These are phyloP conservation scores for Philhelius pedissequus DNA, from an alignment of 2,888 invertebrate species.

Conservation along the genomic window DNA sequence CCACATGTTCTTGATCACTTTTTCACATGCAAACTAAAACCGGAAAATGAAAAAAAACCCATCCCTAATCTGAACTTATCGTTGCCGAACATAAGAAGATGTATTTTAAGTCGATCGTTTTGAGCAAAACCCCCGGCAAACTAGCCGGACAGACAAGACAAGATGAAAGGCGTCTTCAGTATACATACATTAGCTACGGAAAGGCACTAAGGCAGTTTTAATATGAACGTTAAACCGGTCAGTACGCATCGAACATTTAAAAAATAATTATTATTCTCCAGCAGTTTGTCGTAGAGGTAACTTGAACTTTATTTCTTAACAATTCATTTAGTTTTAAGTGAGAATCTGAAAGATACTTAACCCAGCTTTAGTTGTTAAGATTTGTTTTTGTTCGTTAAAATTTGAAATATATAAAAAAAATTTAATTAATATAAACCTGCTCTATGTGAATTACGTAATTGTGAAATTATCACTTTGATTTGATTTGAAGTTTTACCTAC, in stretches of 20 bases:
- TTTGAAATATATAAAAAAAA: neutral
- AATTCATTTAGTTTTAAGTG: slow-evolving; percentile 10
- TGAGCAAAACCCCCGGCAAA: slow-evolving; percentile 27
- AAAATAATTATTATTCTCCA: neutral
- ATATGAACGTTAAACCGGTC: slow-evolving; percentile 57
- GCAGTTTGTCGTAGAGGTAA: slow-evolving; percentile 21
- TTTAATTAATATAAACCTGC: neutral
- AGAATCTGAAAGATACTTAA: neutral
- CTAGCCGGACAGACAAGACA: slow-evolving; percentile 15
- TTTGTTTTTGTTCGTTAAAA: neutral
- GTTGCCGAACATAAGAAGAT: slow-evolving; percentile 2
- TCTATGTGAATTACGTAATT: slow-evolving; percentile 24
- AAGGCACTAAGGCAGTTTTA: too few species aligned
- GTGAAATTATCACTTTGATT: neutral
- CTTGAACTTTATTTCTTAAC: slow-evolving; percentile 5
- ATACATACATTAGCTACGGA: neutral
- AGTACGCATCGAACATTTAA: slow-evolving; percentile 42
- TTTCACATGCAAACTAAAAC: neutral
- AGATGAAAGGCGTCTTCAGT: slow-evolving; percentile 44
- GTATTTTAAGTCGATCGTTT: neutral
- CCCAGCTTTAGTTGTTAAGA: neutral
- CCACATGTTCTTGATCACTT: neutral
- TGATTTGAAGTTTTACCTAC: neutral
- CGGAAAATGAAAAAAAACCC: slow-evolving; percentile 16
- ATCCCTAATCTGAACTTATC: slow-evolving; percentile 44